Evolutionary conservation across 2,113 vertebrate genomes (phyloP).

Genomic region (Odocoileus virginianus): DNA sequence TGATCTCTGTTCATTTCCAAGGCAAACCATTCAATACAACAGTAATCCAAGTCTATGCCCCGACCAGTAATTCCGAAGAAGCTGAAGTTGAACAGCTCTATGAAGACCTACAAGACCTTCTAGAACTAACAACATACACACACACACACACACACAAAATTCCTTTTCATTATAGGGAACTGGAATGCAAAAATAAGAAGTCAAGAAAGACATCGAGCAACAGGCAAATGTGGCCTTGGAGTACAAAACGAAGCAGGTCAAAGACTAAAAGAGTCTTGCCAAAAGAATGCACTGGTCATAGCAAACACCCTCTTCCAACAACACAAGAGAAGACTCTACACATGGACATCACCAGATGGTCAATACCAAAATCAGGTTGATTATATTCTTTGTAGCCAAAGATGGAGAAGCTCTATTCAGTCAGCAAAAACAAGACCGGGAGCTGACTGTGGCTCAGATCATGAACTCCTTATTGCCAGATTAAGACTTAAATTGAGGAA

Average conservation of each 20-base stretch:
- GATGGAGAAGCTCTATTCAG: neutral
- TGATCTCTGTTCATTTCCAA: neutral
- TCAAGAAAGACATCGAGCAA: neutral
- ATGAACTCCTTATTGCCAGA: neutral
- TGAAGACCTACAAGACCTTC: neutral
- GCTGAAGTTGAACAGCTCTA: neutral
- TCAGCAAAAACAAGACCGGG: neutral
- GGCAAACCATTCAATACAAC: neutral
- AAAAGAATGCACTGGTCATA: neutral
- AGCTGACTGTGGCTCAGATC: neutral
- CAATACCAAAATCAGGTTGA: neutral
- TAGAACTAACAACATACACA: neutral
- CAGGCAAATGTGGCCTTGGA: neutral
- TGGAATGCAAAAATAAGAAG: neutral
- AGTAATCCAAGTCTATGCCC: neutral
- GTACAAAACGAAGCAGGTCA: neutral
- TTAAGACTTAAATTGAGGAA: neutral
- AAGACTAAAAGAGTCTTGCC: neutral
- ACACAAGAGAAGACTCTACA: neutral
- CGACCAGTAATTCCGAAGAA: neutral
- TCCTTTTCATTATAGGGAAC: neutral
- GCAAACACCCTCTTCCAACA: neutral
- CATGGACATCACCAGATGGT: neutral
- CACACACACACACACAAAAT: neutral
- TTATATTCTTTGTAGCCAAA: neutral